Evolutionary conservation across 2,113 vertebrate genomes (phyloP).

Genomic region (Mobula hypostoma): DNA sequence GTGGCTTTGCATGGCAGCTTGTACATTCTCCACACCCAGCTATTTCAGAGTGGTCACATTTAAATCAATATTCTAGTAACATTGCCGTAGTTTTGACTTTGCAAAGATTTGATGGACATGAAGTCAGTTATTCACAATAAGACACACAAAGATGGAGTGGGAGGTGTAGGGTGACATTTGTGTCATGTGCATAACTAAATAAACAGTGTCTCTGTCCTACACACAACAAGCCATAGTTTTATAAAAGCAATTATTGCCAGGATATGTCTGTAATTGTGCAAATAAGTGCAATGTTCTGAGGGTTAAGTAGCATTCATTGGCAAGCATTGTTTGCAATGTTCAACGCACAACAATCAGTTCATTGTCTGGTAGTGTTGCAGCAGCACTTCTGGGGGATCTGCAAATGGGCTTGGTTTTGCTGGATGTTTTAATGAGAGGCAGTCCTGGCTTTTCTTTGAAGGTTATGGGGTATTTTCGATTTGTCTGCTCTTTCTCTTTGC

Average conservation of each 20-base stretch:
- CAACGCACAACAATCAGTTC: not conserved
- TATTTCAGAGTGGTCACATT: not conserved
- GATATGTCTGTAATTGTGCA: not conserved
- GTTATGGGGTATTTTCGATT: not conserved
- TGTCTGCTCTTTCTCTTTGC: not conserved
- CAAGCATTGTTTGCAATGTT: slow-evolving; percentile 22
- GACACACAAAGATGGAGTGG: not conserved
- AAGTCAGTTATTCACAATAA: not conserved
- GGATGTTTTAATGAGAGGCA: not conserved
- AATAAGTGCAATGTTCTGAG: not conserved
- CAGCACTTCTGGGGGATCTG: not conserved
- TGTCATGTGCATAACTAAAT: not conserved
- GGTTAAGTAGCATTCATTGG: not conserved
- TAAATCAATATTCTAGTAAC: not conserved
- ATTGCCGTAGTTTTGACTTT: not conserved
- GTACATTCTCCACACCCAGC: not conserved
- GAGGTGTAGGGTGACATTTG: not conserved
- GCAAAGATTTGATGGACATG: not conserved
- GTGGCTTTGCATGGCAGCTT: not conserved
- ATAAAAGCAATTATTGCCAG: not conserved
- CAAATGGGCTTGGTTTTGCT: not conserved
- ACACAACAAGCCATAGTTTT: not conserved
- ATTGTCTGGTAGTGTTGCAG: slow-evolving; percentile 4
- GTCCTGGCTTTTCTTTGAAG: not conserved
- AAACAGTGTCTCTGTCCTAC: not conserved